A percentile compares a stretch with the other conserved stretches of the same genome.
Evolutionary conservation across 2,113 vertebrate species (phyloP).

Genomic region (Corythoichthys haematopterus): DNA sequence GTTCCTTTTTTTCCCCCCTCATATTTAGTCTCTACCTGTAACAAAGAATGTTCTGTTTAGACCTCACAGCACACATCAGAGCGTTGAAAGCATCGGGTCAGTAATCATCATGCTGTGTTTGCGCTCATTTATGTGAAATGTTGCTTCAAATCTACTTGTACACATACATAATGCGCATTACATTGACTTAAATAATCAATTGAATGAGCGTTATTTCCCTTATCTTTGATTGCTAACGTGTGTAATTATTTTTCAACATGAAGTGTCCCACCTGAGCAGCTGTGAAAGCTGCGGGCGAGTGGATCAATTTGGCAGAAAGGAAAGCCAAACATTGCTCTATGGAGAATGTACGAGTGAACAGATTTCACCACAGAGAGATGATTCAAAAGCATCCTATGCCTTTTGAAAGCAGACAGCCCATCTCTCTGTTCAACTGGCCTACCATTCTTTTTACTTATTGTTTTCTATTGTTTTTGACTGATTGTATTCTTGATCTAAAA

Average conservation of each 20-base stretch:
- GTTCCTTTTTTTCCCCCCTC: slow-evolving; percentile 29
- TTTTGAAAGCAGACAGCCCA: slow-evolving; percentile 36
- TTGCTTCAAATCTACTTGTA: slow-evolving; percentile 27
- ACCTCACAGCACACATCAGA: slow-evolving; percentile 42
- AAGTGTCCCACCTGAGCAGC: slow-evolving; percentile 46
- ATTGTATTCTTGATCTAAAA: slow-evolving; percentile 27
- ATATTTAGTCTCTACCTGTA: slow-evolving; percentile 22
- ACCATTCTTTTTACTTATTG: slow-evolving; percentile 33
- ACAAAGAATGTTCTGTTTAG: slow-evolving; percentile 35
- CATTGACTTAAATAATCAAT: slow-evolving; percentile 29
- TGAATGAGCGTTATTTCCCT: slow-evolving; percentile 42
- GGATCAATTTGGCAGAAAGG: slow-evolving; percentile 48
- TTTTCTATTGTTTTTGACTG: slow-evolving; percentile 48
- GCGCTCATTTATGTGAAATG: slow-evolving; percentile 46
- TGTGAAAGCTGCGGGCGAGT: slow-evolving; percentile 26
- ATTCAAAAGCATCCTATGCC: slow-evolving; percentile 51
- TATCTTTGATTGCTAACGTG: slow-evolving; percentile 39
- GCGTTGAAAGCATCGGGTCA: slow-evolving; percentile 47
- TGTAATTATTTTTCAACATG: slow-evolving; percentile 47
- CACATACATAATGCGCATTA: slow-evolving; percentile 42
- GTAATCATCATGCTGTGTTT: slow-evolving; percentile 54
- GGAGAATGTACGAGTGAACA: slow-evolving; percentile 44
- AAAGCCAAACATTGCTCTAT: slow-evolving; percentile 52
- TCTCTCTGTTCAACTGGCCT: slow-evolving; percentile 34
- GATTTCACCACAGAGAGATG: slow-evolving; percentile 36